Evolutionary conservation across 2,797 vertebrate genomes (phyloP).

Genomic region (Mus spretus): DNA sequence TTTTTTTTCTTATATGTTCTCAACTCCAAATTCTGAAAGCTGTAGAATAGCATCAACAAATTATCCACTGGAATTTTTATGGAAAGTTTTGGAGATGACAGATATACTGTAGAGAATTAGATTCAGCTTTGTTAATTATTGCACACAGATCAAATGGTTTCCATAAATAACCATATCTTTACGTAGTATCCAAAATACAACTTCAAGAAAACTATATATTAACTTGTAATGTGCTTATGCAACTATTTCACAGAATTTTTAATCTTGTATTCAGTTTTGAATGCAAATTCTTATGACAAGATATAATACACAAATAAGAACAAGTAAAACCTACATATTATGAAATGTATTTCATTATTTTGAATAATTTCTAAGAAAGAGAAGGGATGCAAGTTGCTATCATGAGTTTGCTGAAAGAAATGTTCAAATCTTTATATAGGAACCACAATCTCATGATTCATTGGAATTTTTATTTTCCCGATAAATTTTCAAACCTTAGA

Average conservation of each 20-base stretch:
- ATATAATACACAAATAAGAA: not conserved
- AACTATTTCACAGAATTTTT: not conserved
- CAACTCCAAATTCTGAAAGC: conserved; percentile 24
- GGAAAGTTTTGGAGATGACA: conserved; percentile 22
- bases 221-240: not conserved
- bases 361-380: not conserved
- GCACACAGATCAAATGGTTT: not conserved
- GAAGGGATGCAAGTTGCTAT: not conserved
- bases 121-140: not conserved
- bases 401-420: not conserved
- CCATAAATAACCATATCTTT: not conserved
- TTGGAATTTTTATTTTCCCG: not conserved
- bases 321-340: not conserved
- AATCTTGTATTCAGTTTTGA: conserved; percentile 36
- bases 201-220: not conserved
- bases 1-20: not conserved
- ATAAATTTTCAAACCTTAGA: not conserved
- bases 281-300: not conserved
- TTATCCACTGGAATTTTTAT: not conserved
- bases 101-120: not conserved
- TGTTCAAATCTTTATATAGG: not conserved
- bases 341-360: not conserved
- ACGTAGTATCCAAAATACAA: not conserved
- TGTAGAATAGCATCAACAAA: not conserved
- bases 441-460: not conserved